These are phyloP conservation scores for Calyptomena viridis DNA, from an alignment of 2,113 vertebrate genomes.

Conservation along the genomic window DNA sequence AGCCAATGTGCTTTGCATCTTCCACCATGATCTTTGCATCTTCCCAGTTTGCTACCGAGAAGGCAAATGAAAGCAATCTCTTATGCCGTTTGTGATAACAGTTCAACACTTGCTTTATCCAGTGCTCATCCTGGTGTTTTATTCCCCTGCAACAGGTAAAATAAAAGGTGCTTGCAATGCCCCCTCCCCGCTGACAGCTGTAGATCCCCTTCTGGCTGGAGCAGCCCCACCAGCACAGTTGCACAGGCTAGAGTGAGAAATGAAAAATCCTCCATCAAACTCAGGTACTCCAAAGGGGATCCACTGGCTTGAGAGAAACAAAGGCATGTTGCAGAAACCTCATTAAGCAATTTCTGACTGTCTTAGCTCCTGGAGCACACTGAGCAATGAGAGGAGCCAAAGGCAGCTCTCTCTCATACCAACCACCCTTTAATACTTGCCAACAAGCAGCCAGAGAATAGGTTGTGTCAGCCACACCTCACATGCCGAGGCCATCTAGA, in stretches of 20 bases:
- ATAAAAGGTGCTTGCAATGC: not conserved
- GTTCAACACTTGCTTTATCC: not conserved
- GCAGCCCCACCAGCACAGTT: not conserved
- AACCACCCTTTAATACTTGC: not conserved
- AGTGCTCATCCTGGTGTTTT: not conserved
- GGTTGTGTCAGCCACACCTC: not conserved
- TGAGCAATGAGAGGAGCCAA: accelerated
- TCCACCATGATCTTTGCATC: not conserved
- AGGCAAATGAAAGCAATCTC: not conserved
- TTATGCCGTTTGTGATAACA: not conserved
- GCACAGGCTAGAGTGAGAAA: not conserved
- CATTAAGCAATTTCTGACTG: not conserved
- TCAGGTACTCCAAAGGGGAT: not conserved
- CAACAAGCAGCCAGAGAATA: accelerated
- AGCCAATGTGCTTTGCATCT: not conserved
- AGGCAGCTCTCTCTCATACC: not conserved
- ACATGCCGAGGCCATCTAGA: not conserved
- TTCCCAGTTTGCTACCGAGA: not conserved
- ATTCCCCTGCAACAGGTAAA: not conserved
- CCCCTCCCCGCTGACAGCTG: not conserved
- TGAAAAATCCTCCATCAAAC: not conserved
- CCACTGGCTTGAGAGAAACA: not conserved
- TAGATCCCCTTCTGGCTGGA: not conserved
- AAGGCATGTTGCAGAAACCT: not conserved
- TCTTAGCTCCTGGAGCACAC: not conserved